Conservation (phyloP, 2,797 vertebrate species). For the Lepus townsendii region DNA sequence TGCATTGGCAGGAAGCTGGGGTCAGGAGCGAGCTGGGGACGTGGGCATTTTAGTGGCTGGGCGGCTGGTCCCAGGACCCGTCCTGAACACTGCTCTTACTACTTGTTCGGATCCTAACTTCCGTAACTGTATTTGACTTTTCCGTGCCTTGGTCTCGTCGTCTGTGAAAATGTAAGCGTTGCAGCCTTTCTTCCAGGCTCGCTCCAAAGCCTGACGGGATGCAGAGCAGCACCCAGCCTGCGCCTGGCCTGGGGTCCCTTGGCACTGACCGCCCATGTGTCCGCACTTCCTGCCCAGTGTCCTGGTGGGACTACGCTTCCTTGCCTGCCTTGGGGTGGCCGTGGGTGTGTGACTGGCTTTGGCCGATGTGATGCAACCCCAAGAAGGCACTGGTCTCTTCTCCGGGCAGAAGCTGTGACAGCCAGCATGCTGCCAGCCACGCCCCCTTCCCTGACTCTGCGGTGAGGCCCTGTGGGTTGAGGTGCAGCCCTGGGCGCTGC, state of each 20-base stretch:
- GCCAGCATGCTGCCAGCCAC: neutral
- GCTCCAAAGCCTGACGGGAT: fast-evolving
- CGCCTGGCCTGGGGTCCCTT: neutral
- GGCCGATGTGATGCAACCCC: neutral
- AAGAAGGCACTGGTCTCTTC: neutral
- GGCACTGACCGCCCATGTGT: fast-evolving
- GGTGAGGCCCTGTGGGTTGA: fast-evolving
- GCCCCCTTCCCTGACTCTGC: neutral
- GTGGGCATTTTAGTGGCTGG: too few species aligned
- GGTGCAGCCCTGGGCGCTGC: neutral
- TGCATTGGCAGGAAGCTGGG: too few species aligned
- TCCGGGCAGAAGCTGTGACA: neutral
- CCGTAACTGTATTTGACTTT: neutral
- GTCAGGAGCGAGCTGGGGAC: too few species aligned
- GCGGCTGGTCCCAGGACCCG: too few species aligned
- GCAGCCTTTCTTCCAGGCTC: neutral
- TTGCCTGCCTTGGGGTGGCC: neutral
- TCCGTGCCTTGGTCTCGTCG: neutral
- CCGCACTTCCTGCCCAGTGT: neutral
- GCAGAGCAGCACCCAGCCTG: neutral
- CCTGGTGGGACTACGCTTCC: neutral
- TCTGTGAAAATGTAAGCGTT: neutral
- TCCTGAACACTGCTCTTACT: neutral
- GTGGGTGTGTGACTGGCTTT: neutral
- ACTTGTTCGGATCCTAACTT: neutral